Base-by-base conservation (phyloP, 2,797 vertebrate genomes). In the Catostomus latipinnis region DNA sequence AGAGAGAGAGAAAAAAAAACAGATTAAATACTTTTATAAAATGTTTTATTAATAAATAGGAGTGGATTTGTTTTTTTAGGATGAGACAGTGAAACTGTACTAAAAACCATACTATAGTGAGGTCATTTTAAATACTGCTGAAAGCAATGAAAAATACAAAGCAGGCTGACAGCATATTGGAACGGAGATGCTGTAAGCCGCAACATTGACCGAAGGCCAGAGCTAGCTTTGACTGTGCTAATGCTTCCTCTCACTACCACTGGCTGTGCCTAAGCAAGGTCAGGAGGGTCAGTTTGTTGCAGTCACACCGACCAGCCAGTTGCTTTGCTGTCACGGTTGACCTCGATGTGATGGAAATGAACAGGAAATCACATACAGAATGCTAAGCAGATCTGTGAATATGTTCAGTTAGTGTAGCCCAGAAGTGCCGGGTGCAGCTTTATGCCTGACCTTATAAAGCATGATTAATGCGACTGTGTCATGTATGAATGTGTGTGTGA, bases 251-350 rank as follows among this genome's bases (percentile, higher is more conserved):
- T 84, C 50, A 73, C 85, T 83, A 80, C 81, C 87, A 81, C 86
- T 85, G 83, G 88, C 88, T 85, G 83, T 80, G 87, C 86, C 82
- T 79, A 84, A 87, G 83, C 88, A 91, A 93, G 91, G 92, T 91
- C 90, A 89, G 48, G 53, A 71, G 85, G 85, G 87, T 88, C 82
- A 86, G 82, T 78, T 11, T 79, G 82, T 79, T 75, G 82, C 80
- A 74, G 57, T 83, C 77, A 74, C 73, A 78, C 34, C 54, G 65
- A 76, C 74, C 74, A 73, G 77, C 73, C 81, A 74, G 58, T 73
- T 74, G 78, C 80, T 78, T 73, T 60, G 58, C 83, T 83, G 80
- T 81, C 81, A 85, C 68, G 18, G 18, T 66, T 78, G 84, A 85
- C 86, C 82, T 82, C 82, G 71, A 76, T 45, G 50, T 71, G 61